Percentiles rank a stretch among this genome's conserved stretches.
Conservation (phyloP, 2,113 vertebrate species). For the Mormyrus lacerda region DNA sequence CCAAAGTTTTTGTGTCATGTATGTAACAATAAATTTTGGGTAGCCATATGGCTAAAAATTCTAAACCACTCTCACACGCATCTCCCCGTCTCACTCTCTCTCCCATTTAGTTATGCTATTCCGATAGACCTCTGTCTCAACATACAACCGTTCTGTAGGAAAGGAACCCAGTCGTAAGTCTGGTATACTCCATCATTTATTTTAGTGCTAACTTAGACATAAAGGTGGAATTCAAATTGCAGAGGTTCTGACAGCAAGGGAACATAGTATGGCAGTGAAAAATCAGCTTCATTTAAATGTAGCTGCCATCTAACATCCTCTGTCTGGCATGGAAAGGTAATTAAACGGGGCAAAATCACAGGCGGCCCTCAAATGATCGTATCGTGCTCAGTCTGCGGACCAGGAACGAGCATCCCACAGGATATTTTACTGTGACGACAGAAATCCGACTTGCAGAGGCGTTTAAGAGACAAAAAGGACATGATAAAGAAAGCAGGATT, state of each 20-base stretch:
- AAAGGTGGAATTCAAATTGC: not conserved
- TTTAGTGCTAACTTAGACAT: not conserved
- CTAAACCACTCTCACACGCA: not conserved
- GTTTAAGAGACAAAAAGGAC: not conserved
- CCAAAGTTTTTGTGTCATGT: not conserved
- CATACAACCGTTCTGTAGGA: not conserved
- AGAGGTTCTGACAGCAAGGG: constrained; percentile 28
- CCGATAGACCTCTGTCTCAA: not conserved
- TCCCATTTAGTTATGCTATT: not conserved
- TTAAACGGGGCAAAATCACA: constrained; percentile 29
- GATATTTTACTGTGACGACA: not conserved
- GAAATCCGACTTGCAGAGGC: not conserved
- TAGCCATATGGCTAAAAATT: not conserved
- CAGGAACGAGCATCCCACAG: not conserved
- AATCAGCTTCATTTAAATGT: constrained; percentile 22
- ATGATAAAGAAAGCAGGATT: not conserved
- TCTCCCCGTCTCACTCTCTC: not conserved
- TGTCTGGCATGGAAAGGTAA: constrained; percentile 41
- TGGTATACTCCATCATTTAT: not conserved
- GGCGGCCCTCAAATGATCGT: constrained; percentile 22
- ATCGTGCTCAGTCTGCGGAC: constrained; percentile 17
- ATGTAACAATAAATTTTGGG: not conserved
- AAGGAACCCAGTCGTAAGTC: not conserved
- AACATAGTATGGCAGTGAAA: constrained; percentile 32
- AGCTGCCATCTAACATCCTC: constrained; percentile 15